phyloP scores from a whole-genome alignment of 2,113 vertebrate species.

The Callospermophilus lateralis region DNA sequence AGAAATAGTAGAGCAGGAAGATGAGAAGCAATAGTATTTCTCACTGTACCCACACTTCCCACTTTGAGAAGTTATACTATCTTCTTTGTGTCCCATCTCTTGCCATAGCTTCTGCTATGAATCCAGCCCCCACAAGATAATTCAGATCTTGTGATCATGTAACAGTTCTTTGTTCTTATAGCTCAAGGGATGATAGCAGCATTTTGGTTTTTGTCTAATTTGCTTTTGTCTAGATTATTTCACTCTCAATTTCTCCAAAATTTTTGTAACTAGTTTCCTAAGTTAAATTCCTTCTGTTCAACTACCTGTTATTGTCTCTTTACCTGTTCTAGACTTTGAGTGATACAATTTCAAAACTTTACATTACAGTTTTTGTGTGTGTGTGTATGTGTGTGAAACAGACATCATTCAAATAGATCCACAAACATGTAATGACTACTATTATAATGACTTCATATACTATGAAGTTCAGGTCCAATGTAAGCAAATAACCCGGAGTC shows the following conservation, averaged over 20 bases:
- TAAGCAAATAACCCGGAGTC: neutral
- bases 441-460: neutral
- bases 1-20: neutral
- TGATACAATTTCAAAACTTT: neutral
- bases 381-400: neutral
- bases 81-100: neutral
- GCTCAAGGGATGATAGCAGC: neutral
- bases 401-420: neutral
- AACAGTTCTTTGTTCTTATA: neutral
- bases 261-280: constrained; percentile 14
- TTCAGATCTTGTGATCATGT: neutral
- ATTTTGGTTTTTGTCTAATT: constrained; percentile 2
- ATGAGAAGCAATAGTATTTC: neutral
- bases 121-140: neutral
- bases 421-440: neutral
- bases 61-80: neutral
- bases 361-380: neutral
- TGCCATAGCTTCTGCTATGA: neutral
- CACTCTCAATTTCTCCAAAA: neutral
- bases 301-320: neutral
- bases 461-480: neutral
- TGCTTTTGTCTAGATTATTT: neutral
- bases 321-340: constrained; percentile 38
- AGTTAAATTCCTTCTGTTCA: constrained; percentile 47
- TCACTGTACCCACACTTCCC: neutral